Percentiles rank a stretch among this genome's conserved stretches.
phyloP scores from a whole-genome alignment of 2,888 invertebrate species.

The Cryptus viduatorius region DNA sequence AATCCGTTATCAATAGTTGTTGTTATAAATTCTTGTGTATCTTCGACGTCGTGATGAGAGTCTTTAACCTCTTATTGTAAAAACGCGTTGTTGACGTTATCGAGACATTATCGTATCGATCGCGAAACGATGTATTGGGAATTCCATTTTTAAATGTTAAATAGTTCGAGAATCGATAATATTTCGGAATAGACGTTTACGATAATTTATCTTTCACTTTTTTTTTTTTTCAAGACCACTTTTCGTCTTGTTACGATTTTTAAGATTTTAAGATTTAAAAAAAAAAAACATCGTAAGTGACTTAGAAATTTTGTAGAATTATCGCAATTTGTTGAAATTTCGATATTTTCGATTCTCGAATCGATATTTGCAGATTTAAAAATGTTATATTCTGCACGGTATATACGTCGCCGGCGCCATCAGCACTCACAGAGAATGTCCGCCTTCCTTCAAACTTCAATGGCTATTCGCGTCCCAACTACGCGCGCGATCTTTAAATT shows the following conservation, averaged over 20 bases:
- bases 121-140: neutral
- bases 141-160: neutral
- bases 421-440: slow-evolving; percentile 34
- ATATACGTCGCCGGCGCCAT: slow-evolving; percentile 18
- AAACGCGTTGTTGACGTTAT: slow-evolving; percentile 6
- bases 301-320: no score
- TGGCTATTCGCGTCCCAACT: slow-evolving; percentile 23
- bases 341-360: neutral
- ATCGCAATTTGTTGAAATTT: neutral
- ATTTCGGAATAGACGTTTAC: neutral
- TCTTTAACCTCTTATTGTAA: neutral
- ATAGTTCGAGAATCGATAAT: neutral
- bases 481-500: slow-evolving; percentile 12
- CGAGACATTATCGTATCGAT: neutral
- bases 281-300: no score
- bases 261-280: neutral
- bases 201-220: neutral
- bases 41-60: slow-evolving; percentile 9
- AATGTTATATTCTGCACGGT: neutral
- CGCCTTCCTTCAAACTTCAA: slow-evolving; percentile 23
- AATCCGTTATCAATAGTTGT: neutral
- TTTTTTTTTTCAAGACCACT: neutral
- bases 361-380: neutral
- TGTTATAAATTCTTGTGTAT: neutral
- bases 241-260: neutral